A percentile compares a stretch with the other conserved stretches of the same genome.
phyloP scores from a whole-genome alignment of 2,797 vertebrate species.

The Serranus cabrilla region DNA sequence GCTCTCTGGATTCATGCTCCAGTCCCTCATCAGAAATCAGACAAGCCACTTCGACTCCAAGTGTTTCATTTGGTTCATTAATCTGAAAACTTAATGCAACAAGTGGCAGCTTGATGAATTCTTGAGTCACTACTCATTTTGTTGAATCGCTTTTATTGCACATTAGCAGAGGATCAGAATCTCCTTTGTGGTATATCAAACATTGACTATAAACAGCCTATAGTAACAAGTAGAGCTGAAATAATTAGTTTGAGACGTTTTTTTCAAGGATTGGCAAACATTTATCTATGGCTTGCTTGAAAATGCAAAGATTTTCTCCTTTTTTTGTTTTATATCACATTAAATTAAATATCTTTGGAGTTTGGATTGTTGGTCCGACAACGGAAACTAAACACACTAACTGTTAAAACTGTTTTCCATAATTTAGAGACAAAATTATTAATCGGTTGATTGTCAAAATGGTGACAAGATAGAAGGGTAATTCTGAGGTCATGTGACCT shows the following conservation, averaged over 20 bases:
- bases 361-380: no score
- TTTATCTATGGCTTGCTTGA: background rate
- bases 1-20: constrained; percentile 61
- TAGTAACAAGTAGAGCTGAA: background rate
- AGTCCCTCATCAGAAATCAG: constrained; percentile 57
- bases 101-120: background rate
- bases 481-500: background rate
- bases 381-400: no score
- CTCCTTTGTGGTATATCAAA: background rate
- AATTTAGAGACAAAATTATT: background rate
- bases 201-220: background rate
- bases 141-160: background rate
- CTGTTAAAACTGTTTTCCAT: no score
- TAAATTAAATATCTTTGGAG: no score
- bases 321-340: background rate
- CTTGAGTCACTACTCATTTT: background rate
- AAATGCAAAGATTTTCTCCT: background rate
- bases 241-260: background rate
- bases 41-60: constrained; percentile 39
- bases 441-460: no score
- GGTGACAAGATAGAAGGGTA: background rate
- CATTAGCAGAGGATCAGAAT: background rate
- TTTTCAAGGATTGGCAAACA: background rate
- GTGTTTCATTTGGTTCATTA: constrained; percentile 26
- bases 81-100: background rate